Conservation (phyloP, 2,113 vertebrate species). For the Hippolais icterina region DNA sequence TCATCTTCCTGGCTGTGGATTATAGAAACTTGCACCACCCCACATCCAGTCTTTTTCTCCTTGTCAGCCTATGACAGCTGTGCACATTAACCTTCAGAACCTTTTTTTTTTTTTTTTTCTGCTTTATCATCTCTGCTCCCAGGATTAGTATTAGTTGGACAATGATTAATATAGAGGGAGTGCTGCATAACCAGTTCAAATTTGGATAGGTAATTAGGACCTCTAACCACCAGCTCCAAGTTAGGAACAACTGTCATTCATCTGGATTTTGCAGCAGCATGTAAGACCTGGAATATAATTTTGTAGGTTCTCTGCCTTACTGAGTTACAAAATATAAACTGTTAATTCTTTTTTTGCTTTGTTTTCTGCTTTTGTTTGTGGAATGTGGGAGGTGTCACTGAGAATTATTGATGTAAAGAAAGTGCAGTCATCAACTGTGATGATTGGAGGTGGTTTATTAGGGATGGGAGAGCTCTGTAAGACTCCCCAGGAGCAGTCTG, state of each 20-base stretch:
- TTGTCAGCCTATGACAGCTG: background rate
- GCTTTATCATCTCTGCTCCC: conserved; percentile 17
- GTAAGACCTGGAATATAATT: conserved; percentile 1
- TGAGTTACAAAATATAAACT: conserved; percentile 11
- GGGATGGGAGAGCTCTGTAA: background rate
- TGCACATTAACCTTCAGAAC: conserved; percentile 55
- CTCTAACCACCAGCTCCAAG: conserved; percentile 23
- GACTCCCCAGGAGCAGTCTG: background rate
- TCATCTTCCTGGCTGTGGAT: background rate
- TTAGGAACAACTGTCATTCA: conserved; percentile 15
- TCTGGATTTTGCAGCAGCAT: conserved; percentile 36
- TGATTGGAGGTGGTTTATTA: background rate
- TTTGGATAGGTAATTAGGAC: conserved; percentile 61
- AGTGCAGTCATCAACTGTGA: background rate
- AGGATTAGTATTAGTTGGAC: conserved; percentile 60
- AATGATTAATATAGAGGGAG: conserved; percentile 54
- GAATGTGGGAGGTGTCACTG: background rate
- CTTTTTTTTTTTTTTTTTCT: background rate
- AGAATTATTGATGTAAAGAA: background rate
- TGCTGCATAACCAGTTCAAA: conserved; percentile 44
- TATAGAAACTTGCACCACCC: background rate
- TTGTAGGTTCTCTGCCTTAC: background rate
- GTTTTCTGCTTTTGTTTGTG: conserved; percentile 5
- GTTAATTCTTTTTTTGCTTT: background rate
- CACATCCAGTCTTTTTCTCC: background rate